Evolutionary conservation across 2,113 vertebrate species (phyloP), one percentile per base, ranked within the genome.

Genomic region (Lepisosteus oculatus): DNA sequence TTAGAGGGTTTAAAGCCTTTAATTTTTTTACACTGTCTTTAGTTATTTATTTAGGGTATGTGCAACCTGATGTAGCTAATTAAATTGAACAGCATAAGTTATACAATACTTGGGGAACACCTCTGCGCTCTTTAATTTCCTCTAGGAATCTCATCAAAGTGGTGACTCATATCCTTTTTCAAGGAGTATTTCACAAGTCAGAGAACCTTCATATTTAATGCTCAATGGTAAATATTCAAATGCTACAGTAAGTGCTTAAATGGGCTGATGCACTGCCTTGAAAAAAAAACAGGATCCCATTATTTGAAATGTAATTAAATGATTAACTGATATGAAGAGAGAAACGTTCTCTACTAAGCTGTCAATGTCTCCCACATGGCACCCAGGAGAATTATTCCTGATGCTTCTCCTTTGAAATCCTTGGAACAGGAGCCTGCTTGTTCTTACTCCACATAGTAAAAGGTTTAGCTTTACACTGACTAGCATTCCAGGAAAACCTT

Each of bases 131-230:
- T 43, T 14, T 42, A 3, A 42, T 44, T n/a, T 47, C 70, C 42
- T 55, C n/a, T 64, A 45, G 64, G 55, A 56, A 47, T 45, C 55
- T 59, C 41, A 59, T 67, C 55, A 43, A 14, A 59, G 8, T 43
- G 13, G 41, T 72, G 64, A 67, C 42, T 66, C 55, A 65, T 43
- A 68, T n/a, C 54, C 67, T 9, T 51, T 51, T 51, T 51, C 9
- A 9, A 51, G 47, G 47, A 51, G 47, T 51, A 51, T 11, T 17
- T 3, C 42, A 43, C 9, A 17, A 43, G 44, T 55, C 41, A 11
- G 55, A 11, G 67, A 11, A 17, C 12, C 51, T 54, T 55, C 55
- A 9, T 17, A 12, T 69, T 67, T 47, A 72, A 12, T 6, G 44
- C 9, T 44, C 29, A 29, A 29, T 29, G 29, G 29, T 29, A 29